A percentile compares a stretch with the other conserved stretches of the same genome.
phyloP scores from a whole-genome alignment of 2,888 invertebrate genomes.

The Saturnia pavonia region DNA sequence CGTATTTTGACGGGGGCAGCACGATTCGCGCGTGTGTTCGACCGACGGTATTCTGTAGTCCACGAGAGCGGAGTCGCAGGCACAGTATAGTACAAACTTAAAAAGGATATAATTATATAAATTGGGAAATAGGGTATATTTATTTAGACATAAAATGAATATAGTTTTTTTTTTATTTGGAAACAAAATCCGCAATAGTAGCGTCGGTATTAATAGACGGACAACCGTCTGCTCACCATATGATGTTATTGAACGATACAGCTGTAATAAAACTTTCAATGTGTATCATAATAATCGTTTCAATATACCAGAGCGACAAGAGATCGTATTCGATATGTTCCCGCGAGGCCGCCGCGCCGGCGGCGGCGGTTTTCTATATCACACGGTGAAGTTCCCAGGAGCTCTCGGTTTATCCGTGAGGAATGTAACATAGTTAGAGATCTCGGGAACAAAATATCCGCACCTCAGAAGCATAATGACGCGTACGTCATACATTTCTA shows the following conservation, averaged over 20 bases:
- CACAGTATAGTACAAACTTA: no score
- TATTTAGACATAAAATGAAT: not conserved
- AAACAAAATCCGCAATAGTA: not conserved
- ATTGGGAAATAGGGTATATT: no score
- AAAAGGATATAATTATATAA: no score
- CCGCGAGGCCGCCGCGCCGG: slow-evolving; percentile 40
- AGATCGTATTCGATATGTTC: slow-evolving; percentile 35
- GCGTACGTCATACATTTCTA: not conserved
- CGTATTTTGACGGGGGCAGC: no score
- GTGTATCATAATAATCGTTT: slow-evolving; percentile 13
- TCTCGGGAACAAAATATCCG: slow-evolving; percentile 4
- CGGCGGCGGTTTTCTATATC: slow-evolving; percentile 48
- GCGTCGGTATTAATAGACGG: not conserved
- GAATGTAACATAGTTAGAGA: slow-evolving; percentile 47
- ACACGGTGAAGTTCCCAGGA: slow-evolving; percentile 49
- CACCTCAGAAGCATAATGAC: not conserved
- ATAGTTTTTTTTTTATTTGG: not conserved
- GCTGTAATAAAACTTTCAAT: slow-evolving; percentile 12
- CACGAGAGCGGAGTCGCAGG: no score
- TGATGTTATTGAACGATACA: slow-evolving; percentile 5
- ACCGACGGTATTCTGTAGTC: no score
- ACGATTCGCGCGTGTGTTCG: no score
- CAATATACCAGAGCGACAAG: slow-evolving; percentile 19
- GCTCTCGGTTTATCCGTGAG: slow-evolving; percentile 49
- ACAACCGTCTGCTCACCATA: not conserved